Evolutionary conservation across 2,113 vertebrate species (phyloP).

Genomic region (Gallinago jamesoni): DNA sequence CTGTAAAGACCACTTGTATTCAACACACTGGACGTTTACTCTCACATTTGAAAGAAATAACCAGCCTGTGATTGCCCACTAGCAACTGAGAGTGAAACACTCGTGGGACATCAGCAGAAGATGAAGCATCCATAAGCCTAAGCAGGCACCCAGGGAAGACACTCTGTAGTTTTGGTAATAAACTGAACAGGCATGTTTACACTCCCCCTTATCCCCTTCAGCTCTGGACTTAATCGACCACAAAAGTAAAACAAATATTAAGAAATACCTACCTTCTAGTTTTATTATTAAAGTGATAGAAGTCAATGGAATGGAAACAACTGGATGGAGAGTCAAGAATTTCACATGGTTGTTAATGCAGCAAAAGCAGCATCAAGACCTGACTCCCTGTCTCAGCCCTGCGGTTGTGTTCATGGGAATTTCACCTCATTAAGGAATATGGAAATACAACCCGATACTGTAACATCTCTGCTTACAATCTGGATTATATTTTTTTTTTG

Average conservation of each 20-base stretch:
- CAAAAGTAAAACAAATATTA: neutral
- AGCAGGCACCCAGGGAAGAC: neutral
- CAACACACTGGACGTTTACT: neutral
- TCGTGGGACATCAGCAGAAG: neutral
- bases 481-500: neutral
- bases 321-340: neutral
- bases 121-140: neutral
- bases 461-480: neutral
- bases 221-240: neutral
- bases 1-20: neutral
- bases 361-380: neutral
- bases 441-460: neutral
- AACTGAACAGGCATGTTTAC: neutral
- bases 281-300: neutral
- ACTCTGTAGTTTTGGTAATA: neutral
- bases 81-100: neutral
- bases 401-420: neutral
- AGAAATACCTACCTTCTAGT: neutral
- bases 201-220: neutral
- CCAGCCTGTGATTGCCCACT: neutral
- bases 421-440: neutral
- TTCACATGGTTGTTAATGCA: neutral
- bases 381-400: neutral
- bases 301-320: neutral
- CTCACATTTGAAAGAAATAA: neutral